These are phyloP conservation scores for Phrixothrix hirtus DNA, from an alignment of 2,888 invertebrate genomes.

Conservation along the genomic window DNA sequence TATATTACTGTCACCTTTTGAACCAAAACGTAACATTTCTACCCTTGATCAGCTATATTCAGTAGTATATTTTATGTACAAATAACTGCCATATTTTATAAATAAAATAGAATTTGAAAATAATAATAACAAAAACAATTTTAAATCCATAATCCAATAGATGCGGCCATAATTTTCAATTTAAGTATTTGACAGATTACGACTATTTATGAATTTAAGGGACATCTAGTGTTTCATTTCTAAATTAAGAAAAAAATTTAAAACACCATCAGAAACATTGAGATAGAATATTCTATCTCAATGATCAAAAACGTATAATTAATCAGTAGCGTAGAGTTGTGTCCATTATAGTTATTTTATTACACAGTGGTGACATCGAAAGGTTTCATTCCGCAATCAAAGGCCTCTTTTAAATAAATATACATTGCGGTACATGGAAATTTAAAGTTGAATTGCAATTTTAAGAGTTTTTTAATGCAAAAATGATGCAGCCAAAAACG, in stretches of 20 bases:
- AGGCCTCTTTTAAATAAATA: too few relatives aligned
- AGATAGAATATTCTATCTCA: too few relatives aligned
- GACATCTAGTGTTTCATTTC: background rate
- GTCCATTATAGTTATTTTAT: too few relatives aligned
- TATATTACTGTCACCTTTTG: slow-evolving; percentile 74
- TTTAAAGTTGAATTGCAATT: too few relatives aligned
- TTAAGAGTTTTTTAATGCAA: too few relatives aligned
- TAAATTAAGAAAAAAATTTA: background rate
- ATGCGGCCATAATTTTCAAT: background rate
- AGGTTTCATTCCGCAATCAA: too few relatives aligned
- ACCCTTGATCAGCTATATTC: slow-evolving; percentile 14
- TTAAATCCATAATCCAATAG: background rate
- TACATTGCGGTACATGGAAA: too few relatives aligned
- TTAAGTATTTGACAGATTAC: background rate
- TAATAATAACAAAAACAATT: background rate
- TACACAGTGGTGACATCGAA: too few relatives aligned
- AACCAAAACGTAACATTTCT: slow-evolving; percentile 56
- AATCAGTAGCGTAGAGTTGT: too few relatives aligned
- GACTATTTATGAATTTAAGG: background rate
- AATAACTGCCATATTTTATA: background rate
- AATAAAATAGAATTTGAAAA: background rate
- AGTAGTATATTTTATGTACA: background rate
- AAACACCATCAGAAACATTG: too few relatives aligned
- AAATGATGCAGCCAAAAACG: too few relatives aligned
- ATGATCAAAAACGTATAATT: too few relatives aligned